Conservation (phyloP, 2,113 vertebrate species). For the Platysteira castanea region DNA sequence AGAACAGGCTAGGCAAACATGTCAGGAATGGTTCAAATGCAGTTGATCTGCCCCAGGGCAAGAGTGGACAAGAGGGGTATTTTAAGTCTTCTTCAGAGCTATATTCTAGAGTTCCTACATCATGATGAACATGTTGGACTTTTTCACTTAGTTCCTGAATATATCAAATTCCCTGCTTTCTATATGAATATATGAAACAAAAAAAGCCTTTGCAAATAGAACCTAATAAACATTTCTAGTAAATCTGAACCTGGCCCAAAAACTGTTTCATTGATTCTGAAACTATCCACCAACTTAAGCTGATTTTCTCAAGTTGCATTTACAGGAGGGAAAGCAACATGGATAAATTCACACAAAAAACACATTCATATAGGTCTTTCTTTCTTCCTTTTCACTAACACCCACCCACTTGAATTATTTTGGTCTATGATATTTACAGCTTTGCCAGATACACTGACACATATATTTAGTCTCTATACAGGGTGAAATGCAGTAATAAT, state of each 20-base stretch:
- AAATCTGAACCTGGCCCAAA: neutral
- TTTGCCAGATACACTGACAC: neutral
- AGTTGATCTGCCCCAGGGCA: neutral
- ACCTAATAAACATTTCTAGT: neutral
- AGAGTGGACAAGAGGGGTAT: neutral
- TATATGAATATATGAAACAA: neutral
- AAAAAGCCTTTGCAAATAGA: neutral
- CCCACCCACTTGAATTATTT: slow-evolving; percentile 37
- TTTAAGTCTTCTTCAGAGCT: neutral
- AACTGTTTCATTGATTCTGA: neutral
- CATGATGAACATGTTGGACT: neutral
- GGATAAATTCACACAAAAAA: neutral
- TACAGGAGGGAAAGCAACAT: neutral
- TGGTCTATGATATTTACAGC: slow-evolving; percentile 11
- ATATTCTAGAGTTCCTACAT: neutral
- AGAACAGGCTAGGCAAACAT: neutral
- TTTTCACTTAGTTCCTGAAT: neutral
- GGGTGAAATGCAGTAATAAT: neutral
- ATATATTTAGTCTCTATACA: neutral
- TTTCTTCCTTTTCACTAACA: slow-evolving; percentile 7
- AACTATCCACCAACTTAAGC: neutral
- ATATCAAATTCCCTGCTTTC: neutral
- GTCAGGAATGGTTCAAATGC: neutral
- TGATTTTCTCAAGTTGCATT: neutral
- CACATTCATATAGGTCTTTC: neutral